A percentile compares a stretch with the other conserved stretches of the same genome.
These are phyloP conservation scores for Helicoverpa assulta DNA, from an alignment of 2,888 invertebrate genomes.

Conservation along the genomic window DNA sequence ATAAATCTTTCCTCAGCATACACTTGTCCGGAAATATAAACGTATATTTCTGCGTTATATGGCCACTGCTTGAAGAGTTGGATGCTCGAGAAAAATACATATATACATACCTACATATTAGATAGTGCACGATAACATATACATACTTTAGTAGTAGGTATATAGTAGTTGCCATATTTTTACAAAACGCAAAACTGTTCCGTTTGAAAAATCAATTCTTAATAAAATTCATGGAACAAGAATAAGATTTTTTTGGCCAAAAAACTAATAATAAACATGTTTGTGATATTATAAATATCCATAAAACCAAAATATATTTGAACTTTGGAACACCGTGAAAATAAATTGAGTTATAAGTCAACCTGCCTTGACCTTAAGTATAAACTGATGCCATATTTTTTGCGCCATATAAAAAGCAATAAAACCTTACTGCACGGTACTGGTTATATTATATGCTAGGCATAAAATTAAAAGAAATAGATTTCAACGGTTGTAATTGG, in stretches of 20 bases:
- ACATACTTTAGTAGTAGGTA: conserved; percentile 26
- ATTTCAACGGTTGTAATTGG: conserved; percentile 24
- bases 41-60: conserved; percentile 42
- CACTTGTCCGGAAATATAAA: conserved; percentile 43
- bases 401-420: conserved; percentile 39
- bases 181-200: too few species aligned
- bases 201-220: too few species aligned
- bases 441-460: conserved; percentile 15
- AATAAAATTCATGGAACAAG: not conserved
- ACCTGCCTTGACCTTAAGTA: conserved; percentile 40
- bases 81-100: conserved; percentile 1
- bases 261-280: not conserved
- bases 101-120: not conserved
- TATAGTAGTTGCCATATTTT: not conserved
- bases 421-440: conserved; percentile 32
- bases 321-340: conserved; percentile 38
- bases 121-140: too few species aligned
- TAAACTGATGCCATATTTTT: conserved; percentile 36
- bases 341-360: conserved; percentile 39
- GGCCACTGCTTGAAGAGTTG: conserved; percentile 32
- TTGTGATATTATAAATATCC: not conserved
- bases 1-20: conserved; percentile 49
- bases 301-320: conserved; percentile 10
- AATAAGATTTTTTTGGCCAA: not conserved
- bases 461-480: conserved; percentile 29